Percentiles rank a stretch among this genome's conserved stretches.
phyloP scores from a whole-genome alignment of 2,888 invertebrate genomes.

The Protophormia terraenovae region DNA sequence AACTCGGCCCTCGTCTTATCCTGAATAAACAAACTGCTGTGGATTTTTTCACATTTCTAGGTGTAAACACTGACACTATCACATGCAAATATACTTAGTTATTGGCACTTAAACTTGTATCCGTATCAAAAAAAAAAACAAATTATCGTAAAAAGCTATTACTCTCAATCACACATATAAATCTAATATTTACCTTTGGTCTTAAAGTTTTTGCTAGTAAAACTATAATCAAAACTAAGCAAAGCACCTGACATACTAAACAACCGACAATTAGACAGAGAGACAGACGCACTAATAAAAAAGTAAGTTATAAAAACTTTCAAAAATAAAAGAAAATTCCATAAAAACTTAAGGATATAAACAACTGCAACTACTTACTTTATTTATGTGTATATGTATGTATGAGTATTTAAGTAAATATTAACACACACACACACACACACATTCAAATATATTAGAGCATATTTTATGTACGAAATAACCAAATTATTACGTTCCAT shows the following conservation, averaged over 20 bases:
- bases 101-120: too few relatives aligned
- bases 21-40: neutral
- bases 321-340: neutral
- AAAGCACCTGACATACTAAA: neutral
- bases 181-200: constrained; percentile 2
- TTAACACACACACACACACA: neutral
- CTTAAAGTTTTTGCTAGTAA: constrained; percentile 6
- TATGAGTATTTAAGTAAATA: too few relatives aligned
- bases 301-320: neutral
- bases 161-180: neutral
- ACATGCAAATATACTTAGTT: neutral
- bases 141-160: neutral
- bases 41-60: neutral
- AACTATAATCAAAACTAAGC: constrained; percentile 12
- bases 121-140: neutral
- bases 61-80: neutral
- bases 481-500: neutral
- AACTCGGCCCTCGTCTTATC: neutral
- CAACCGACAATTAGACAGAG: neutral
- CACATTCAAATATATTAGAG: neutral
- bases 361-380: too few relatives aligned
- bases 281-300: neutral
- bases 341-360: neutral
- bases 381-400: too few relatives aligned
- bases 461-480: neutral